These are phyloP conservation scores for Galeopsomyia nigrocyanea DNA, from an alignment of 2,888 invertebrate genomes.

Conservation along the genomic window DNA sequence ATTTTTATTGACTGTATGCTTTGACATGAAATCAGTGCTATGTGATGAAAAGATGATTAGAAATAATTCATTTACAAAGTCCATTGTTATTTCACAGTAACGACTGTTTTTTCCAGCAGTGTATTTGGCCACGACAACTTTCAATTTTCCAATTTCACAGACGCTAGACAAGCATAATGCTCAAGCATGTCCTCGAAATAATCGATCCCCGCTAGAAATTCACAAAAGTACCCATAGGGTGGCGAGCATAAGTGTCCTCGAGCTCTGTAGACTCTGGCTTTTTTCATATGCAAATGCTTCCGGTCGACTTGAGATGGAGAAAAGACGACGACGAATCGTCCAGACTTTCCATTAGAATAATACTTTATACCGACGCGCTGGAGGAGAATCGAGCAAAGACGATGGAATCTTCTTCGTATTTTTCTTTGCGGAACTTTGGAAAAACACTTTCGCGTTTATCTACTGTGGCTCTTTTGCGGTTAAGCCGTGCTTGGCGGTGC, in stretches of 20 bases:
- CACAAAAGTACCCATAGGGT: background rate
- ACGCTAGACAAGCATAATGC: too few relatives aligned
- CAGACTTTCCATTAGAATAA: too few relatives aligned
- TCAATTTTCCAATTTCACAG: too few relatives aligned
- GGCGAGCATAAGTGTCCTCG: slow-evolving; percentile 11
- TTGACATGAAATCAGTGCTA: too few relatives aligned
- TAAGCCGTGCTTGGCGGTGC: slow-evolving; percentile 63
- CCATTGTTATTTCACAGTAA: too few relatives aligned
- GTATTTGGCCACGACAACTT: too few relatives aligned
- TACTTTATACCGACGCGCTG: too few relatives aligned
- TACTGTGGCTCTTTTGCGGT: slow-evolving; percentile 45
- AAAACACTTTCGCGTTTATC: slow-evolving; percentile 26
- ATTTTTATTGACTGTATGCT: too few relatives aligned
- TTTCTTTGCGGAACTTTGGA: slow-evolving; percentile 6
- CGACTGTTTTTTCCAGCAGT: too few relatives aligned
- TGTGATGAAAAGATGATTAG: too few relatives aligned
- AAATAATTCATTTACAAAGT: too few relatives aligned
- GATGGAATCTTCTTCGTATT: background rate
- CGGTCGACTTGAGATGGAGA: slow-evolving; percentile 15
- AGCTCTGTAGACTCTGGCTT: background rate
- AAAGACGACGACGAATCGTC: background rate
- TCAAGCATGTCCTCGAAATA: too few relatives aligned
- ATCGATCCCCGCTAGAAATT: background rate
- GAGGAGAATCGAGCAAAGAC: background rate
- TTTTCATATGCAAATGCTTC: slow-evolving; percentile 47